Percentiles rank a stretch among this genome's conserved stretches.
phyloP scores from a whole-genome alignment of 2,888 invertebrate genomes.

The Microctonus brassicae region DNA sequence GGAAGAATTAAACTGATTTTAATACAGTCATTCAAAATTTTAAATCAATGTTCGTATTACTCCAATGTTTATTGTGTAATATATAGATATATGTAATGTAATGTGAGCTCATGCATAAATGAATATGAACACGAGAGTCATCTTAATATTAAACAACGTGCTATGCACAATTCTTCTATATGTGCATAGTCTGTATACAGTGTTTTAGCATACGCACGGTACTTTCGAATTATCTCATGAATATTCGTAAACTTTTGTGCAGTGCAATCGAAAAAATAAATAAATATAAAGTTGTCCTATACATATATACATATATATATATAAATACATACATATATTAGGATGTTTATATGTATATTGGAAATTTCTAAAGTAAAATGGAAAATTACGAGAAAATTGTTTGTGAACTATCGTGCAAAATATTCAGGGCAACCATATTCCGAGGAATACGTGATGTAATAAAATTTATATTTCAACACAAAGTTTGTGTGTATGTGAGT shows the following conservation, averaged over 20 bases:
- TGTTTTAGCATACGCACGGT: background rate
- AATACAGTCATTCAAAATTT: background rate
- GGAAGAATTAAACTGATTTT: background rate
- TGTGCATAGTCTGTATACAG: background rate
- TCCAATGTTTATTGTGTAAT: background rate
- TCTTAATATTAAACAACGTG: background rate
- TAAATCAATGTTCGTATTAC: conserved; percentile 7
- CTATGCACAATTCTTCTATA: background rate
- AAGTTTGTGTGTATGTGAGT: background rate
- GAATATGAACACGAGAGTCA: conserved; percentile 16
- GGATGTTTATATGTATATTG: background rate
- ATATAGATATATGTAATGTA: background rate
- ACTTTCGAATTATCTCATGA: conserved; percentile 5
- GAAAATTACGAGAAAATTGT: background rate
- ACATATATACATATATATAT: no score
- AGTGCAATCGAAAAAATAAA: background rate
- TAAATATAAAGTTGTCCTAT: background rate
- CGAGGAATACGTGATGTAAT: no score
- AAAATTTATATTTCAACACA: background rate
- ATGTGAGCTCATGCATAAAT: conserved; percentile 31
- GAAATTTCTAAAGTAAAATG: background rate
- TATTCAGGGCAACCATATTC: background rate
- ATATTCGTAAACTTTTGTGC: background rate
- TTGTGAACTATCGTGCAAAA: background rate
- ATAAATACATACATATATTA: no score